Conservation (phyloP, 2,888 invertebrate species). For the Diplolepis rosae region DNA sequence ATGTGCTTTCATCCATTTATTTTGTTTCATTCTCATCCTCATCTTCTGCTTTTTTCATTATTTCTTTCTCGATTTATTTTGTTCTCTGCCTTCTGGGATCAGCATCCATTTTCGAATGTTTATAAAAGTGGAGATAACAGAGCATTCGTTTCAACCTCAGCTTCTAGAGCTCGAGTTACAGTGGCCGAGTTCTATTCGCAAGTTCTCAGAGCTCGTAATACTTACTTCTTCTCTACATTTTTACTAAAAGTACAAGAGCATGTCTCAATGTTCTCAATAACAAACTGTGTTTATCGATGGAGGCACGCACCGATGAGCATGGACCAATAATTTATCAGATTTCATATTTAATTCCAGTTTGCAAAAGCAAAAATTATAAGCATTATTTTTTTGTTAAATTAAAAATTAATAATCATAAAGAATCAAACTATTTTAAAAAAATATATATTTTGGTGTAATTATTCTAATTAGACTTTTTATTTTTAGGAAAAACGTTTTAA, state of each 20-base stretch:
- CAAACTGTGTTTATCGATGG: background rate
- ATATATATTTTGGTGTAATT: too few species aligned
- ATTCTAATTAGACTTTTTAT: too few species aligned
- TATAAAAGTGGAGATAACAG: slow-evolving; percentile 21
- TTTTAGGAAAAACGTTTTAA: too few species aligned
- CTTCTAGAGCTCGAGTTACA: background rate
- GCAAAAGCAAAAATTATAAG: too few species aligned
- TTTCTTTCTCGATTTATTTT: background rate
- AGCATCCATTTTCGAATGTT: slow-evolving; percentile 16
- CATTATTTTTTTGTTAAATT: too few species aligned
- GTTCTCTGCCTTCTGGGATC: background rate
- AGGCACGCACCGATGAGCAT: background rate
- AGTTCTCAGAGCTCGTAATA: slow-evolving; percentile 2
- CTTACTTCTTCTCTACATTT: background rate
- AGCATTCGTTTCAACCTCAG: slow-evolving; percentile 21
- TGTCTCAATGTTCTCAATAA: background rate
- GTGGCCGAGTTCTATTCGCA: slow-evolving; percentile 6
- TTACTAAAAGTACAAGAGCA: background rate
- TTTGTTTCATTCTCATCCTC: background rate
- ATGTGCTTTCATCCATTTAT: slow-evolving; percentile 8
- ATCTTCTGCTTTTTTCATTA: background rate
- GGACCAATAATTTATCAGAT: background rate
- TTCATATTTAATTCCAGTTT: too few species aligned
- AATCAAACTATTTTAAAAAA: too few species aligned
- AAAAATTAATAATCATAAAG: too few species aligned